A percentile compares a stretch with the other conserved stretches of the same genome.
These are phyloP conservation scores for Mnemiopsis leidyi DNA, from an alignment of 37 sponge, comb jelly and placozoan species.

Conservation along the genomic window DNA sequence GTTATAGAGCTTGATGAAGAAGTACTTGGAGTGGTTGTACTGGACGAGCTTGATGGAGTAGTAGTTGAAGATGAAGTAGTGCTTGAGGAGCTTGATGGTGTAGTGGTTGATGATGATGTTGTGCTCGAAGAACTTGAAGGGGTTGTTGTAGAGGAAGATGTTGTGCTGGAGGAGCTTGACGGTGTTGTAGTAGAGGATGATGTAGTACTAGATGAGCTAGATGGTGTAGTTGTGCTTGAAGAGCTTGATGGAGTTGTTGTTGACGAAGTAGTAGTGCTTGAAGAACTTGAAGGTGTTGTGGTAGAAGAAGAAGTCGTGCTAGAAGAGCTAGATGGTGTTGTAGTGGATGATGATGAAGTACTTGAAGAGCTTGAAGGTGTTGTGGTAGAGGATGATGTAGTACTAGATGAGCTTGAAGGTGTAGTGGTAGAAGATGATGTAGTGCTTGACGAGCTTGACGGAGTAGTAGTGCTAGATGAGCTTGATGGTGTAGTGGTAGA, in stretches of 20 bases:
- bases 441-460: too few relatives aligned
- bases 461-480: neutral
- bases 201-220: neutral
- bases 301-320: too few relatives aligned
- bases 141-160: neutral
- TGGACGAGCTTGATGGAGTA: neutral
- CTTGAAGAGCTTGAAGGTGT: too few relatives aligned
- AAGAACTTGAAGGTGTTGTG: neutral
- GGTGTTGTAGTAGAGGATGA: neutral
- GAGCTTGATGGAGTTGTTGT: neutral
- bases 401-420: neutral
- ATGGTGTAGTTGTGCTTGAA: neutral
- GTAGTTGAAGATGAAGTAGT: neutral
- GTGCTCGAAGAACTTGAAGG: neutral
- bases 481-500: too few relatives aligned
- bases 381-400: neutral
- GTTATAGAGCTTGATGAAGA: too few relatives aligned
- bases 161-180: neutral
- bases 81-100: neutral
- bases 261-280: neutral
- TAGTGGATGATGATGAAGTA: too few relatives aligned
- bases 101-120: neutral
- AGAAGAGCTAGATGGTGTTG: neutral
- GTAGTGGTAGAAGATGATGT: too few relatives aligned
- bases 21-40: slow-evolving; percentile 13